Evolutionary conservation across 2,888 invertebrate genomes (phyloP).

Genomic region (Oscheius sp.): DNA sequence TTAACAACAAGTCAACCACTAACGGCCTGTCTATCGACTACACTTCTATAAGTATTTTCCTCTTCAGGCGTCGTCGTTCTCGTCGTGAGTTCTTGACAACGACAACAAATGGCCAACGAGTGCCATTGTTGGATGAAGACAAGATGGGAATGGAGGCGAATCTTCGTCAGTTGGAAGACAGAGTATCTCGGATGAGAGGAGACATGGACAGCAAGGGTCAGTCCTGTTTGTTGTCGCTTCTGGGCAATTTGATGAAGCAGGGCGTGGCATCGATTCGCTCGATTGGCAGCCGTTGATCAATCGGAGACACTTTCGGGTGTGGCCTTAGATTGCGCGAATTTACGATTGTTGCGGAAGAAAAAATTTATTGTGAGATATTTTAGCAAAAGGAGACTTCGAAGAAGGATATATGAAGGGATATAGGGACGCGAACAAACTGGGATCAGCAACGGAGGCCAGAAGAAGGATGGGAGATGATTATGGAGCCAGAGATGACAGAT

Average conservation of each 20-base stretch:
- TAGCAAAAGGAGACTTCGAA: conserved; percentile 65
- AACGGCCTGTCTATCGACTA: not conserved
- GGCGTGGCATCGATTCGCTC: conserved; percentile 13
- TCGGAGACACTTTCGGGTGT: conserved; percentile 24
- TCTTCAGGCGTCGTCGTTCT: conserved; percentile 57
- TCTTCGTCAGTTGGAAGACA: conserved; percentile 51
- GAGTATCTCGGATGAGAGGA: conserved; percentile 58
- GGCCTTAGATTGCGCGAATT: conserved; percentile 26
- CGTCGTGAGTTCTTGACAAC: conserved; percentile 46
- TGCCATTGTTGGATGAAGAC: conserved; percentile 61
- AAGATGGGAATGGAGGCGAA: conserved; percentile 53
- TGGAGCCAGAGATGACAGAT: conserved; percentile 59
- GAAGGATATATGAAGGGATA: conserved; percentile 70
- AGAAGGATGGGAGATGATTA: conserved; percentile 66
- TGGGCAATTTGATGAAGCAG: conserved; percentile 1
- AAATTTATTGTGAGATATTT: conserved; percentile 1
- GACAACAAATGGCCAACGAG: conserved; percentile 62
- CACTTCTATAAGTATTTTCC: too few species aligned
- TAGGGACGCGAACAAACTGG: conserved; percentile 66
- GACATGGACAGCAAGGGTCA: conserved; percentile 36
- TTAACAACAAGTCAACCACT: not conserved
- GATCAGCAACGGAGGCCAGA: conserved; percentile 59
- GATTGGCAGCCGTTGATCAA: conserved; percentile 14
- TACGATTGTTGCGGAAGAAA: not conserved
- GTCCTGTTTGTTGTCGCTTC: not conserved